Evolutionary conservation across 2,797 vertebrate genomes (phyloP), one percentile per base, ranked within the genome.

Genomic region (Gambelia wislizenii): DNA sequence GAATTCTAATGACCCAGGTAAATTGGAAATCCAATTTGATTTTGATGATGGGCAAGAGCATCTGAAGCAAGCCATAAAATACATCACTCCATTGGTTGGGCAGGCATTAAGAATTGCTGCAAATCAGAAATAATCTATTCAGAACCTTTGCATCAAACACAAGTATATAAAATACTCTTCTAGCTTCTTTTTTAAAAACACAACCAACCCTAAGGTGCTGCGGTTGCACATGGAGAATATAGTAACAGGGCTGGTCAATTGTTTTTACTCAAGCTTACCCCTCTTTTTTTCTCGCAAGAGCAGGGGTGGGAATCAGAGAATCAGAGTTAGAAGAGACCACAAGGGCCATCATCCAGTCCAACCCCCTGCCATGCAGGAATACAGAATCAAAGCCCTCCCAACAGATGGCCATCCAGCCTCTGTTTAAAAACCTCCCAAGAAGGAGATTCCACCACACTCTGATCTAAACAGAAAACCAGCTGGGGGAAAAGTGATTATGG

Each of bases 11-110:
- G 44, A 75, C 25, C 30, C 8, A 16, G 20, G 59, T 5, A 18
- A 76, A 16, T 30, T 76, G n/a, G 16, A 82, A 87, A 87, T 70
- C 85, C 25, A 79, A 59, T 42, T 59, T 42, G 49, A 87, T 72
- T 82, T 74, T 76, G 13, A 75, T 13, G 74, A 56, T 25, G 22
- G 33, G 64, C 18, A 6, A 39, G 56, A 20, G 1, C 54, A 39
- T 69, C 44, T n/a, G 69, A 39, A 54, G 13, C 83, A 85, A 74
- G n/a, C 8, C 13, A 56, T 74, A 56, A 85, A 36, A 56, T 36
- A 49, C 6, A 12, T 83, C 61, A 47, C 61, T 80, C n/a, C 14
- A 56, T 67, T 83, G 39, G 59, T 39, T 25, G 8, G 39, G 59
- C 42, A 44, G 80, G 56, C 56, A 64, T 44, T 72, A n/a, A 72